A percentile compares a stretch with the other conserved stretches of the same genome.
Evolutionary conservation across 2,797 vertebrate species (phyloP).

Genomic region (Sebastes taczanowskii): DNA sequence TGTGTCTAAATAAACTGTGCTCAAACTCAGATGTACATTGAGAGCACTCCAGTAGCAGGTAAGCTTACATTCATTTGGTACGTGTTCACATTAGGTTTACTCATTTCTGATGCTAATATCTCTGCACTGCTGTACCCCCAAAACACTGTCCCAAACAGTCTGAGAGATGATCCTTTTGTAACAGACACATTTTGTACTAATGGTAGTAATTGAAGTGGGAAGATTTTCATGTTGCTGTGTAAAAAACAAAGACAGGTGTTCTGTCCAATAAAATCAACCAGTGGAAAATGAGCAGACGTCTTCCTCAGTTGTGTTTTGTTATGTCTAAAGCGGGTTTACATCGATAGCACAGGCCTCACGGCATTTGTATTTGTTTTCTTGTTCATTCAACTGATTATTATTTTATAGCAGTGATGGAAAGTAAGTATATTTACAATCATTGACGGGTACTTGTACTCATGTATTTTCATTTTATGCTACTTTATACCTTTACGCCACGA

Average conservation of each 20-base stretch:
- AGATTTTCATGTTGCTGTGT: constrained; percentile 69
- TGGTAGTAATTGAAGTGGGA: constrained; percentile 64
- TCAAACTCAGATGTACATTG: constrained; percentile 34
- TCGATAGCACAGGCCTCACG: neutral
- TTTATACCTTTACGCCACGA: neutral
- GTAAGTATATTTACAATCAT: neutral
- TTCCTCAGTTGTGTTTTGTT: neutral
- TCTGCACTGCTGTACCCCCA: constrained; percentile 65
- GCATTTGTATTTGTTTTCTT: neutral
- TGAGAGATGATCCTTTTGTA: constrained; percentile 70
- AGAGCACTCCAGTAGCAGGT: constrained; percentile 46
- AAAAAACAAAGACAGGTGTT: constrained; percentile 40
- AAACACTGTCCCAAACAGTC: constrained; percentile 43
- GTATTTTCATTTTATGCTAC: neutral
- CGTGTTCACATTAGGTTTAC: constrained; percentile 30
- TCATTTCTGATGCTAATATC: constrained; percentile 39
- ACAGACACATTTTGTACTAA: constrained; percentile 81
- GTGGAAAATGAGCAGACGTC: constrained; percentile 27
- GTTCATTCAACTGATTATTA: neutral
- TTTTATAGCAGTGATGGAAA: neutral
- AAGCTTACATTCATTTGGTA: constrained; percentile 28
- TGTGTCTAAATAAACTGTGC: constrained; percentile 45
- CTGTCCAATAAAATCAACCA: constrained; percentile 75
- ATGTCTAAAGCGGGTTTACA: neutral
- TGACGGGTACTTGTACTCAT: too few relatives aligned